A percentile compares a stretch with the other conserved stretches of the same genome.
phyloP scores from a whole-genome alignment of 2,888 invertebrate species.

The Erebia epiphron region DNA sequence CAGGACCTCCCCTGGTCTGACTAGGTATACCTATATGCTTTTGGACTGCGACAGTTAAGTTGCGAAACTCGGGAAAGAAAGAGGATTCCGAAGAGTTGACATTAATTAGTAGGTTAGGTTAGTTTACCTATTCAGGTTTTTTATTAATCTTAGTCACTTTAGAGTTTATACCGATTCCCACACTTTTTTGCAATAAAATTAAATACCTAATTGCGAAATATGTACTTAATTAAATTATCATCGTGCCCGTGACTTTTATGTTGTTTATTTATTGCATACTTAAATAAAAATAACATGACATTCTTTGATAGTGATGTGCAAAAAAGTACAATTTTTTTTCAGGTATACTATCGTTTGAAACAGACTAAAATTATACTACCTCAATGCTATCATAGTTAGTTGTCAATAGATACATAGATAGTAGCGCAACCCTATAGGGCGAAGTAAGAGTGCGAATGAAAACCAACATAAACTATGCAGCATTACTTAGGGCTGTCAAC shows the following conservation, averaged over 20 bases:
- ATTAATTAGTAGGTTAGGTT: too few relatives aligned
- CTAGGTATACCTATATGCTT: too few relatives aligned
- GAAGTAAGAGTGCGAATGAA: constrained; percentile 3
- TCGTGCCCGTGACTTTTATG: constrained; percentile 11
- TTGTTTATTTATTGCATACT: neutral
- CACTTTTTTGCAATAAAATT: constrained; percentile 15
- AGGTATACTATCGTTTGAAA: neutral
- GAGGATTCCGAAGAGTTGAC: neutral
- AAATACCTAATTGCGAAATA: constrained; percentile 8
- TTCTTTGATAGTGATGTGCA: neutral
- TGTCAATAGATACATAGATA: neutral
- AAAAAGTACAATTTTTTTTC: neutral
- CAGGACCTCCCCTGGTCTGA: too few relatives aligned
- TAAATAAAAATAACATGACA: neutral
- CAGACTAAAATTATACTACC: neutral
- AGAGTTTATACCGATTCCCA: constrained; percentile 12
- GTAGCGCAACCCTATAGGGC: neutral
- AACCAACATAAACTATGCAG: constrained; percentile 20
- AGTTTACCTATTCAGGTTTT: constrained; percentile 15
- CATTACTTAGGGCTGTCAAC: constrained; percentile 2
- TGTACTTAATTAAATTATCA: neutral
- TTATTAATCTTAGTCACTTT: constrained; percentile 5
- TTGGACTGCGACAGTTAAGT: too few relatives aligned
- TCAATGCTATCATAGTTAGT: neutral
- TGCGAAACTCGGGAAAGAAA: neutral